Evolutionary conservation across 2,797 vertebrate species (phyloP).

Genomic region (Rhabdophis nuchalis): DNA sequence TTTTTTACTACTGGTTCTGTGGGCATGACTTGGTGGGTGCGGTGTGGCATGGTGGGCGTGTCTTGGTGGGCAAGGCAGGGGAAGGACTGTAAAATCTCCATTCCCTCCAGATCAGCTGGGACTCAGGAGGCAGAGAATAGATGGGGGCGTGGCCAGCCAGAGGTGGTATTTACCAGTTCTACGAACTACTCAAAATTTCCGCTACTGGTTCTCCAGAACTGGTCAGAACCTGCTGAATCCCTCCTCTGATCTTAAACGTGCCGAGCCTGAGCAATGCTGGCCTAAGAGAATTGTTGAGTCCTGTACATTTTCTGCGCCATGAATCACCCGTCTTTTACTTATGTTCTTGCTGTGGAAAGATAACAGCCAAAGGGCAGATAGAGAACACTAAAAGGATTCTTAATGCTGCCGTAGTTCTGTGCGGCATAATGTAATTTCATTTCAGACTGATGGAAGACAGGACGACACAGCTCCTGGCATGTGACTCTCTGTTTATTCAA

Average conservation of each 20-base stretch:
- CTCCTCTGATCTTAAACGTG: neutral
- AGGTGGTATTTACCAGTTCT: no score
- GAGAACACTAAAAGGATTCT: neutral
- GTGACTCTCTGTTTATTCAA: slow-evolving; percentile 27
- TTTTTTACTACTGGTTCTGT: no score
- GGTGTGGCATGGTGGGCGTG: no score
- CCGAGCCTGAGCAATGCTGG: neutral
- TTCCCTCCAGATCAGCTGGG: no score
- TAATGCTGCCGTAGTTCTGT: neutral
- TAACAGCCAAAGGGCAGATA: neutral
- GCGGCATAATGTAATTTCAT: neutral
- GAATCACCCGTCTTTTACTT: neutral
- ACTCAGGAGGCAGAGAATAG: no score
- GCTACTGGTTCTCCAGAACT: no score
- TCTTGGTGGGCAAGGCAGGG: no score
- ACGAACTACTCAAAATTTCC: no score
- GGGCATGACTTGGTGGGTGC: no score
- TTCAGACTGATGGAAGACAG: neutral
- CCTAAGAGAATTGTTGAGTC: neutral
- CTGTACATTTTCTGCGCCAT: neutral
- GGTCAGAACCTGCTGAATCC: no score
- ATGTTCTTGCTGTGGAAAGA: neutral
- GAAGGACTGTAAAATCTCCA: no score
- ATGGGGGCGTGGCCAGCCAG: no score
- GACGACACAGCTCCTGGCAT: rapidly evolving